Percentiles rank a stretch among this genome's conserved stretches.
Conservation (phyloP, 1,140 invertebrate genomes). For the Bombus fervidus region DNA sequence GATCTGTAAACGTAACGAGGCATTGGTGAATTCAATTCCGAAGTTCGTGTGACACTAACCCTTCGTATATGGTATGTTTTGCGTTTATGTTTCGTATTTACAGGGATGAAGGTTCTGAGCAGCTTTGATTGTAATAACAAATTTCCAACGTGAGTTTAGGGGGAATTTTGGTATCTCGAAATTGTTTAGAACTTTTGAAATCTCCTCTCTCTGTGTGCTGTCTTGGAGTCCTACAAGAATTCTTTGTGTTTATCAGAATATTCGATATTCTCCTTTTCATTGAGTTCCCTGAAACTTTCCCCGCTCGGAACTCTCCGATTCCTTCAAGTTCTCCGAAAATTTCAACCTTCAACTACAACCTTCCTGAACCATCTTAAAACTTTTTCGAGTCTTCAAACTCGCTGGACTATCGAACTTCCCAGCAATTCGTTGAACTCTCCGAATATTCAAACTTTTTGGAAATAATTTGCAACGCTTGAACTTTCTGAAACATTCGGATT, state of each 20-base stretch:
- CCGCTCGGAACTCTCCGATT: not conserved
- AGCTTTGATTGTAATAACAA: too few species aligned
- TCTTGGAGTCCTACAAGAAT: not conserved
- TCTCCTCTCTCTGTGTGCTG: too few species aligned
- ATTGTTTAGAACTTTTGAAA: not conserved
- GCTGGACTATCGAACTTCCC: too few species aligned
- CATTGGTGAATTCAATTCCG: too few species aligned
- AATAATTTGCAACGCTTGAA: not conserved
- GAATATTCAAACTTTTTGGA: not conserved
- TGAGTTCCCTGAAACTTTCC: not conserved
- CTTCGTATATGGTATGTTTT: too few species aligned
- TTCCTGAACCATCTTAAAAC: not conserved
- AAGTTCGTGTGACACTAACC: too few species aligned
- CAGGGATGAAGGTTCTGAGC: too few species aligned
- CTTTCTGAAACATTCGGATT: not conserved
- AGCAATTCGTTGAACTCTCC: not conserved
- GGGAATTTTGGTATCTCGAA: not conserved
- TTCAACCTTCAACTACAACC: not conserved
- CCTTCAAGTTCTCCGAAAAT: not conserved
- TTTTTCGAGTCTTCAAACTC: not conserved
- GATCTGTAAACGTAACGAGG: too few species aligned
- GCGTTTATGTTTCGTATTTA: too few species aligned
- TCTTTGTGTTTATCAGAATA: not conserved
- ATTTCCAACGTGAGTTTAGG: too few species aligned
- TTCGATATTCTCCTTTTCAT: not conserved